phyloP scores from a whole-genome alignment of 2,888 invertebrate species.

The Adelognathus sp. region DNA sequence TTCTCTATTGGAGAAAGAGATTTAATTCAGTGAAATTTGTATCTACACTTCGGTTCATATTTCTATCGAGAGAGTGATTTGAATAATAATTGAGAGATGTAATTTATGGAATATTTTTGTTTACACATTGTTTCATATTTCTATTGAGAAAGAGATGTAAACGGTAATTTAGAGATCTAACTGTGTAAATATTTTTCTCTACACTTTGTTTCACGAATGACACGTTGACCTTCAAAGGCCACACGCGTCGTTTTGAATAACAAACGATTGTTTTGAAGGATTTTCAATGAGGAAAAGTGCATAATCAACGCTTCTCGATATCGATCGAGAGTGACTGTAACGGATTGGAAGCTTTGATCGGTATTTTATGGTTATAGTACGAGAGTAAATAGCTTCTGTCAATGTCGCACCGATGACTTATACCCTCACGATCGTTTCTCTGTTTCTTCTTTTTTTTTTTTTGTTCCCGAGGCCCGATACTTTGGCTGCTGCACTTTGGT shows the following conservation, averaged over 20 bases:
- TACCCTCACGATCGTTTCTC: conserved; percentile 10
- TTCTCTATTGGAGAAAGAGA: no score
- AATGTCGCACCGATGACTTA: conserved; percentile 32
- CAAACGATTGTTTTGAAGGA: conserved; percentile 2
- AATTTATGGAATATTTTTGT: background rate
- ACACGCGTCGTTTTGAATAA: conserved; percentile 26
- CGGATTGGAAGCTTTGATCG: conserved; percentile 15
- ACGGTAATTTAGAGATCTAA: no score
- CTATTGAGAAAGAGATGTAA: no score
- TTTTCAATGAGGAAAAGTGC: background rate
- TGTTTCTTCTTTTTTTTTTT: background rate
- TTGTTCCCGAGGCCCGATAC: background rate
- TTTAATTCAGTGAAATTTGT: no score
- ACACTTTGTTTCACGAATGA: conserved; percentile 33
- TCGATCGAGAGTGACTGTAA: conserved; percentile 34
- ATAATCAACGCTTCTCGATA: conserved; percentile 10
- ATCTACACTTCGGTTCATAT: no score
- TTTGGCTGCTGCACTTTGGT: conserved; percentile 7
- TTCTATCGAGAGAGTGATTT: background rate
- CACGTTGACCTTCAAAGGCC: conserved; percentile 4
- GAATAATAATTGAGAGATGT: background rate
- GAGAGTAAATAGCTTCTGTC: conserved; percentile 13
- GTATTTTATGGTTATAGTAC: background rate
- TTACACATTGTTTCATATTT: conserved; percentile 33
- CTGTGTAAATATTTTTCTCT: conserved; percentile 8